phyloP scores from a whole-genome alignment of 2,113 vertebrate genomes.

The Ranitomeya variabilis region DNA sequence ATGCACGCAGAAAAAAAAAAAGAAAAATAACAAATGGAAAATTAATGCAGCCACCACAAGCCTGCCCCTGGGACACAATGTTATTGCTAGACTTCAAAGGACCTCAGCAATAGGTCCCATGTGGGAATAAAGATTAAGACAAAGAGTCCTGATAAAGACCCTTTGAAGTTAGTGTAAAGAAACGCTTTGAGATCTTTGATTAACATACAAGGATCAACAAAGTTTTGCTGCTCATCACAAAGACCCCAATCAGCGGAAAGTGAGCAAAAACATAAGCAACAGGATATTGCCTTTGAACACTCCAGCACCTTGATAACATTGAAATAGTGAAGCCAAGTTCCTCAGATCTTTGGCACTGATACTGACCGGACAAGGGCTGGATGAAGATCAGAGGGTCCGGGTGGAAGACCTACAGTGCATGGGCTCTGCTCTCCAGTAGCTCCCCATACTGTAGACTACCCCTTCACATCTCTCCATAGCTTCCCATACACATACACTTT shows the following conservation, averaged over 20 bases:
- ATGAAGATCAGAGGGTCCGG: no score
- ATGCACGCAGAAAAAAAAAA: not conserved
- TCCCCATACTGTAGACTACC: no score
- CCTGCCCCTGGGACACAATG: not conserved
- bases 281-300: not conserved
- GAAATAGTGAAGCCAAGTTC: not conserved
- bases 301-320: not conserved
- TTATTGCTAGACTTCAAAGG: slow-evolving; percentile 34
- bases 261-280: not conserved
- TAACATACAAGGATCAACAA: not conserved
- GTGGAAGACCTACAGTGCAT: no score
- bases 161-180: slow-evolving; percentile 33
- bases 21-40: not conserved
- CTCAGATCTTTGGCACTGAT: no score
- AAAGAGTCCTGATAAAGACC: slow-evolving; percentile 27
- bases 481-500: no score
- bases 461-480: no score
- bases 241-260: not conserved
- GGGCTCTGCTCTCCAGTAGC: no score
- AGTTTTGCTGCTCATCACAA: not conserved
- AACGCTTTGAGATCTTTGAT: not conserved
- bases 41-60: slow-evolving; percentile 1
- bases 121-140: slow-evolving; percentile 9
- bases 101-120: not conserved
- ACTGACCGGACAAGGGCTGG: no score